Evolutionary conservation across 2,888 invertebrate genomes (phyloP), one percentile per base, ranked within the genome.

Genomic region (Chesias legatella): DNA sequence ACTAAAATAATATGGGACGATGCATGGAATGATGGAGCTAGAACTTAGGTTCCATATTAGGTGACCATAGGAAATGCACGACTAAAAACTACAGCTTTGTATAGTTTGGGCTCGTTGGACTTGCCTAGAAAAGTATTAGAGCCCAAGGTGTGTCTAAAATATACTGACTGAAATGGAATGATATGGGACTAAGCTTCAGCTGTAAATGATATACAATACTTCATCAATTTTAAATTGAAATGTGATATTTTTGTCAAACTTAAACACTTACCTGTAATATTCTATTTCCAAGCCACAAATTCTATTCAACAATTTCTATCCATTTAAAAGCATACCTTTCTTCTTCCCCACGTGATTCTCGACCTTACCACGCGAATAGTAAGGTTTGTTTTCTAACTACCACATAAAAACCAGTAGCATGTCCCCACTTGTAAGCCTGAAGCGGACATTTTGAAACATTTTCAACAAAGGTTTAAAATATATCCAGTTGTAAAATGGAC

Each of bases 401-500:
- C 4, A 9, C 10, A 0, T 7, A 20, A 10, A 7, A 7, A 20
- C 10, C 24, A 13, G 8, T 36, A 23, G 17, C 5, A 17, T 21
- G 20, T 10, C 7, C 10, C 26, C 30, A 30, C 34, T 34, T 30
- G 34, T 34, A 33, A 30, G 33, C 34, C 22, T 6, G n/a, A 1
- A 30, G 30, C 22, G 30, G 29, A 41, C 34, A 30, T 30, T 40
- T 39, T 30, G 33, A 21, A 40, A 41, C 34, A 30, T 30, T 40
- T 39, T 30, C 33, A 25, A 40, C 39, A 40, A 41, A 41, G 30
- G 33, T 22, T 34, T 34, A 41, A 30, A 41, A 41, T 33, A 40
- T 40, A 33, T 25, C 24, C 11, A 26, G 26, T 13, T n/a, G 21
- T 33, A 28, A 11, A 40, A 20, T 21, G 25, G 30, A 34, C 34